Evolutionary conservation across 1,140 invertebrate genomes (phyloP), one percentile per base, ranked within the genome.

Genomic region (Anastrepha ludens): DNA sequence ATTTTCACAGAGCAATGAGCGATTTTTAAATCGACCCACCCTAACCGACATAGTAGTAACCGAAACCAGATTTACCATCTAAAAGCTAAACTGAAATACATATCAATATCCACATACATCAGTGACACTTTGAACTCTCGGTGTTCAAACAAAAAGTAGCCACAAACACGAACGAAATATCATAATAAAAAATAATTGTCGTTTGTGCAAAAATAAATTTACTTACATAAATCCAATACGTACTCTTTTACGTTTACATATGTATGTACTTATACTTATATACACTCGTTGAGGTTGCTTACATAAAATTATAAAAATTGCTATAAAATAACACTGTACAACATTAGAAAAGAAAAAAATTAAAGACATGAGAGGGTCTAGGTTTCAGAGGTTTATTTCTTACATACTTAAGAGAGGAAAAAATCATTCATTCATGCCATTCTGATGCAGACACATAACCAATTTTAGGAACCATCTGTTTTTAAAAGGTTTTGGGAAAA

Each of bases 71-170:
- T 29, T 29, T 29, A 29, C 29, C 29, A 29, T 29, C 29, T 29
- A 29, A 29, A 29, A 29, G 29, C 29, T 29, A 29, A 29, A 29
- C 29, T 29, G 29, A 29, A 29, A 29, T 29, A 29, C 29, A 29
- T 29, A 29, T 29, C 29, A 0, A 29, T 29, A 29, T 29, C 29
- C 15, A 74, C 3, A 47, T n/a, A 8, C 11, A 74, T 44, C 41
- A 44, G 17, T 74, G 67, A 47, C 67, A 74, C 41, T 74, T 74
- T 74, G 67, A 74, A 74, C 39, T 47, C 13, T 47, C 67, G 67
- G 15, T 5, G 67, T 41, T 44, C 67, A 74, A 74, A 74, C 15
- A n/a, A 74, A 74, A 74, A 74, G 11, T 39, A 74, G 15, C 67
- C 44, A 74, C 67, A 47, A 74, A 47, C 39, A 74, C 44, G 44